Evolutionary conservation across 2,113 vertebrate genomes (phyloP), one percentile per base, ranked within the genome.

Genomic region (Acanthisitta chloris): DNA sequence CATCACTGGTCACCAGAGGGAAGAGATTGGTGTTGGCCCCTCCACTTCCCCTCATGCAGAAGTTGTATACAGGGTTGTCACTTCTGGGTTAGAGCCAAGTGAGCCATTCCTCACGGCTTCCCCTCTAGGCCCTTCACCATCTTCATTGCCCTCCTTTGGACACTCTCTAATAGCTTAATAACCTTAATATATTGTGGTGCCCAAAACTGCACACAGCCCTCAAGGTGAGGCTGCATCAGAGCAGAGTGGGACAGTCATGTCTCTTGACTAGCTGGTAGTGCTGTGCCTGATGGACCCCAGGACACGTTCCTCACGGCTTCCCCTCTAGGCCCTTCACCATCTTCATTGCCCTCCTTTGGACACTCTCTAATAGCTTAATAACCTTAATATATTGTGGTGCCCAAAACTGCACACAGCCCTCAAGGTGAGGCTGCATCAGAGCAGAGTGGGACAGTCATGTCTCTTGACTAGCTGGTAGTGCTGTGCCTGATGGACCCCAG

Each of bases 181-280:
- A 40, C 40, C 29, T 62, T 34, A 13, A 59, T 25, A 2, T 0
- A 9, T 1, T 31, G 45, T 45, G 29, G 34, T 5, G 3, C 17
- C 29, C 25, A 67, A 7, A 62, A 0, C 33, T 51, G 59, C 21
- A 48, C 48, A 36, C 12, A 33, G 33, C 4, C 13, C n/a, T 26
- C 0, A 2, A 49, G 48, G 24, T 52, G 76, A 31, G 49, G 45
- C 70, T 0, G 1, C 12, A 38, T 12, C 23, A 66, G 57, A 8
- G 23, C 5, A n/a, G 17, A 31, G 43, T 3, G 2, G 38, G 26
- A 65, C 65, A 55, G 4, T 34, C 3, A 1, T 59, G 9, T 81
- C 43, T 18, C 34, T 59, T 3, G 0, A 12, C 19, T 0, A 0
- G 29, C 33, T 9, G 6, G 18, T 0, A 0, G 2, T 45, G 46